A percentile compares a stretch with the other conserved stretches of the same genome.
Evolutionary conservation across 1,140 invertebrate species (phyloP).

Genomic region (Drosophila sechellia): DNA sequence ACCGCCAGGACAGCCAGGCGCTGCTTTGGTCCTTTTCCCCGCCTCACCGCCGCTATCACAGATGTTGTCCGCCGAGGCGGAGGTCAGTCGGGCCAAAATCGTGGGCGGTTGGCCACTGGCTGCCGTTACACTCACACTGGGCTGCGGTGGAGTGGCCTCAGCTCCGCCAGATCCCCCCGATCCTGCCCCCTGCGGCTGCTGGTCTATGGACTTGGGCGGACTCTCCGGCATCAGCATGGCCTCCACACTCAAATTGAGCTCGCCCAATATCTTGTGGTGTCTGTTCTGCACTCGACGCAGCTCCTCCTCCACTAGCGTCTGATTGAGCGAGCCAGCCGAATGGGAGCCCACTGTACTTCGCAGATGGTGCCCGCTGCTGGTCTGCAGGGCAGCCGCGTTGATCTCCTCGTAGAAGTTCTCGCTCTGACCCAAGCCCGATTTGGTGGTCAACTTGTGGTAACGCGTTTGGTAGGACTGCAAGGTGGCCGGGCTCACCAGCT

Average conservation of each 20-base stretch:
- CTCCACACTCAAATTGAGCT: conserved; percentile 94
- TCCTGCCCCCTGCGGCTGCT: neutral
- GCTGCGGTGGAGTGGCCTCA: conserved; percentile 80
- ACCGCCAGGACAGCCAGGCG: conserved; percentile 4
- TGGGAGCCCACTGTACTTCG: conserved; percentile 62
- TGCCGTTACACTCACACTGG: conserved; percentile 84
- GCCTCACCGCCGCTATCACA: conserved; percentile 64
- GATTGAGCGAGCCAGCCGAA: conserved; percentile 85
- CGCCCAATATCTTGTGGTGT: conserved; percentile 92
- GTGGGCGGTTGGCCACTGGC: conserved; percentile 71
- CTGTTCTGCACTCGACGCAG: conserved; percentile 90
- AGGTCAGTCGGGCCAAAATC: conserved; percentile 56
- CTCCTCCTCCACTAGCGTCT: conserved; percentile 91
- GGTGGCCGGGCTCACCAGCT: conserved; percentile 66
- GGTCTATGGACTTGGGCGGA: conserved; percentile 52
- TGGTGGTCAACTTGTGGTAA: conserved; percentile 70
- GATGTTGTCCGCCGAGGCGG: conserved; percentile 80
- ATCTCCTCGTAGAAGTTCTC: conserved; percentile 96
- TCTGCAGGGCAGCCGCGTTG: conserved; percentile 84
- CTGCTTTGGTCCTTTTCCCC: neutral
- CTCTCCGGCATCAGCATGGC: conserved; percentile 93
- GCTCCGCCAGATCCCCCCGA: neutral
- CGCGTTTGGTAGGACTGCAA: conserved; percentile 74
- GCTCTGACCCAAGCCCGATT: conserved; percentile 88
- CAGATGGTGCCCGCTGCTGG: conserved; percentile 45